Base-by-base conservation (phyloP, 2,797 vertebrate species). In the Cyprinodon diabolis region DNA sequence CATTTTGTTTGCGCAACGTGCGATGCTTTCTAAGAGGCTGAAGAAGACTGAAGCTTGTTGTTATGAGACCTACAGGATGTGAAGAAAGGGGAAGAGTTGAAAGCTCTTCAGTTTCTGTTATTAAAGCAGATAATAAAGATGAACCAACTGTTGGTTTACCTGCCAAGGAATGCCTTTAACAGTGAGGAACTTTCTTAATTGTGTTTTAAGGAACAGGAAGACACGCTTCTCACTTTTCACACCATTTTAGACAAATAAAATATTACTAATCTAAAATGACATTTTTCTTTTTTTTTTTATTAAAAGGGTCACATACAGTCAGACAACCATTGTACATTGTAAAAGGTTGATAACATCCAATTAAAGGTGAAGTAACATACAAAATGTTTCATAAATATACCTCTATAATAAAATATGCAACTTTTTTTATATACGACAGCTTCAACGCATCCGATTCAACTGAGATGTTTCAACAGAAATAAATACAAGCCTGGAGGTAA, bases 1-100 rank as follows among this genome's bases (percentile, higher is more conserved):
- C 90, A 89, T 92, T 94, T 76, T 76, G 76, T 96, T 80, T 82
- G 81, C 81, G 76, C 85, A 83, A 88, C 85, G 88, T 92, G 85
- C 83, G 73, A 90, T 91, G 95, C 92, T 93, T 93, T 96, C 95
- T 98, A 99, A 95, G 96, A 97, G 95, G 96, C 94, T 93, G 97
- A 93, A 91, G 97, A 97, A 92, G 97, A 96, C 95, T 99, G 97
- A 92, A 98, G 97, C 95, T 97, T 99, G 97, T 99, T 99, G 97
- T 97, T 98, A 96, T 99, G 97, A 95, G 97, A 99, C 97, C 97
- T 99, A 97, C 91, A 96, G 95, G 95, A 92, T 95, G 94, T 87
- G 96, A 95, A 96, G 89, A 93, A 83, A 95, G 93, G 94, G 84
- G 90, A 79, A 95, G 90, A 95, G 93, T 95, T 96, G 95, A 97